Percentiles rank a stretch among this genome's conserved stretches.
phyloP scores from a whole-genome alignment of 2,888 invertebrate species.

The Tiliacea aurago region DNA sequence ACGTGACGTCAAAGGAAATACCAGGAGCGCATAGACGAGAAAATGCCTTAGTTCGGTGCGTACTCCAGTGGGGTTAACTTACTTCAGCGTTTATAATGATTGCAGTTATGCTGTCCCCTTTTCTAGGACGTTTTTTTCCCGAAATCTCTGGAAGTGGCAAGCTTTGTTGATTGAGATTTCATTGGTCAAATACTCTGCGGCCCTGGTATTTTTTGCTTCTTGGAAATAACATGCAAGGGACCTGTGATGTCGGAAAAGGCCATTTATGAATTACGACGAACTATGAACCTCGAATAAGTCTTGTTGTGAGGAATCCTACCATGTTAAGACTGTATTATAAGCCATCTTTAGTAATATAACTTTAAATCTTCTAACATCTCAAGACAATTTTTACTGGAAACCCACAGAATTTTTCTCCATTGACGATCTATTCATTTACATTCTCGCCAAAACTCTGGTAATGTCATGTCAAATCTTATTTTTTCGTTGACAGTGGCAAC shows the following conservation, averaged over 20 bases:
- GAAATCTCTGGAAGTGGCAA: conserved; percentile 1
- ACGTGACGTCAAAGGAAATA: conserved; percentile 63
- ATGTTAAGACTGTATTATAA: neutral
- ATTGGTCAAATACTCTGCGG: conserved; percentile 28
- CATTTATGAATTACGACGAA: neutral
- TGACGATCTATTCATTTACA: neutral
- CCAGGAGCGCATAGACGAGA: conserved; percentile 52
- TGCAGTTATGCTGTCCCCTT: conserved; percentile 35
- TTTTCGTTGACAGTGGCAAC: conserved; percentile 19
- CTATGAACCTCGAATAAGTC: neutral
- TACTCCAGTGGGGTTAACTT: conserved; percentile 46
- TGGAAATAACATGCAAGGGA: neutral
- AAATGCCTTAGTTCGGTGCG: conserved; percentile 58
- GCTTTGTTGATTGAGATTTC: conserved; percentile 19
- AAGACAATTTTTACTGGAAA: neutral
- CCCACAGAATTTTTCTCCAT: neutral
- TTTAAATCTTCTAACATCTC: neutral
- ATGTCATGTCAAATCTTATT: neutral
- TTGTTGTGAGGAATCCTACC: neutral
- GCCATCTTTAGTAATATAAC: neutral
- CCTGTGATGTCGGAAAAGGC: neutral
- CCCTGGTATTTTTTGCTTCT: neutral
- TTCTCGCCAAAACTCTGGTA: conserved; percentile 7
- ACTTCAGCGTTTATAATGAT: conserved; percentile 48
- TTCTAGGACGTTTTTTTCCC: conserved; percentile 20